phyloP scores from a whole-genome alignment of 2,888 invertebrate species.

The Pocota personata region DNA sequence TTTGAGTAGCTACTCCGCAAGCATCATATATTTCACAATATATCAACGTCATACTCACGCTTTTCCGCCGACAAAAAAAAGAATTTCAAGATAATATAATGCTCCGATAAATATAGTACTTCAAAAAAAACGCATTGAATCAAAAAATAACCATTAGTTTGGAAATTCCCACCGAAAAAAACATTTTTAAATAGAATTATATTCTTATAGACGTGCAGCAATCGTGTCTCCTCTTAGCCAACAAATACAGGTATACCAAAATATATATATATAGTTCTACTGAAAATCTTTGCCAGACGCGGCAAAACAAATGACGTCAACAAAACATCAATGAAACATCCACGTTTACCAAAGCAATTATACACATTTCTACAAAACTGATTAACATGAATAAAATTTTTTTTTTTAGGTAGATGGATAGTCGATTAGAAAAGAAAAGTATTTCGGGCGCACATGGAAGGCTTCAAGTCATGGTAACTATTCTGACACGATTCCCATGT shows the following conservation, averaged over 20 bases:
- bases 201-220: conserved; percentile 15
- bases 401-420: no score
- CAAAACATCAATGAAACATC: background rate
- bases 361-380: conserved; percentile 8
- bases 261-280: background rate
- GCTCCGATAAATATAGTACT: background rate
- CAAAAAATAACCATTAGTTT: conserved; percentile 18
- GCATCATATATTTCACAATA: background rate
- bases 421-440: conserved; percentile 12
- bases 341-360: conserved; percentile 19
- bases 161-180: conserved; percentile 30
- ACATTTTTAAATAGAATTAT: conserved; percentile 36
- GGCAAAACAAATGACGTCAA: conserved; percentile 45
- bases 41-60: conserved; percentile 9
- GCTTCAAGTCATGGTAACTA: background rate
- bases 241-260: background rate
- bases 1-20: background rate
- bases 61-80: conserved; percentile 11
- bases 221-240: background rate
- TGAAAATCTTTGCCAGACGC: conserved; percentile 30
- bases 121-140: conserved; percentile 15
- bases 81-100: conserved; percentile 13
- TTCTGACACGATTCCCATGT: conserved; percentile 27
- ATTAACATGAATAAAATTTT: conserved; percentile 14
- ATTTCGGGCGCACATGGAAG: background rate